Evolutionary conservation across 1,140 invertebrate species (phyloP).

Genomic region (Brachionus angularis): DNA sequence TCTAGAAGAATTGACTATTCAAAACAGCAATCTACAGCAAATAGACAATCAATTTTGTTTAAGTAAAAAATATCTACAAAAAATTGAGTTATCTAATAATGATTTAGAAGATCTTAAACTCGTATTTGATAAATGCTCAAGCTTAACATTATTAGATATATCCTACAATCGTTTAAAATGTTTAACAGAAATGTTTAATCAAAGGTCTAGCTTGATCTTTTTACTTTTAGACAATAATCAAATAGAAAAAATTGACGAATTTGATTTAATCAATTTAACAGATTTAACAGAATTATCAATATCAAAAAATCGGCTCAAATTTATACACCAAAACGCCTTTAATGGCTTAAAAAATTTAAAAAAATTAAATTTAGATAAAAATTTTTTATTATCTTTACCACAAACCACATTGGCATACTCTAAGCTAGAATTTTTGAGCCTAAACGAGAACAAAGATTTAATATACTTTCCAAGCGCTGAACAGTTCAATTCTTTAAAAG

Average conservation of each 20-base stretch:
- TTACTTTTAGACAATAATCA: constrained; percentile 2
- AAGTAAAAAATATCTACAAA: not conserved
- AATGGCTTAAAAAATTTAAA: constrained; percentile 4
- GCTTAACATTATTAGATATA: constrained; percentile 10
- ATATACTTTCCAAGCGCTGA: not conserved
- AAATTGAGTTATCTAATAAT: constrained; percentile 21
- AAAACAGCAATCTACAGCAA: not conserved
- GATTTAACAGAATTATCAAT: constrained; percentile 2
- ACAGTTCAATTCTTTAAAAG: not conserved
- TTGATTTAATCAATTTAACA: constrained; percentile 10
- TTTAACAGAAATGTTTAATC: not conserved
- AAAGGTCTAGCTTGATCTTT: not conserved
- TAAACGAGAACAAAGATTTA: not conserved
- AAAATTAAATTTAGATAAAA: constrained; percentile 18
- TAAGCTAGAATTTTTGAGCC: not conserved
- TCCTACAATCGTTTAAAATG: constrained; percentile 20
- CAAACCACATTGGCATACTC: not conserved
- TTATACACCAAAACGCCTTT: constrained; percentile 24
- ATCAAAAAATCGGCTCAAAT: not conserved
- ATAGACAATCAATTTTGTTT: constrained; percentile 9
- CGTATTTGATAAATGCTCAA: constrained; percentile 12
- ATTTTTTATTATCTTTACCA: not conserved
- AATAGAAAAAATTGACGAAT: constrained; percentile 1
- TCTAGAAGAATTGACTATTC: constrained; percentile 19
- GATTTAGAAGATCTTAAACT: not conserved